Conservation (phyloP, 2,113 vertebrate genomes). For the Gymnogyps californianus region DNA sequence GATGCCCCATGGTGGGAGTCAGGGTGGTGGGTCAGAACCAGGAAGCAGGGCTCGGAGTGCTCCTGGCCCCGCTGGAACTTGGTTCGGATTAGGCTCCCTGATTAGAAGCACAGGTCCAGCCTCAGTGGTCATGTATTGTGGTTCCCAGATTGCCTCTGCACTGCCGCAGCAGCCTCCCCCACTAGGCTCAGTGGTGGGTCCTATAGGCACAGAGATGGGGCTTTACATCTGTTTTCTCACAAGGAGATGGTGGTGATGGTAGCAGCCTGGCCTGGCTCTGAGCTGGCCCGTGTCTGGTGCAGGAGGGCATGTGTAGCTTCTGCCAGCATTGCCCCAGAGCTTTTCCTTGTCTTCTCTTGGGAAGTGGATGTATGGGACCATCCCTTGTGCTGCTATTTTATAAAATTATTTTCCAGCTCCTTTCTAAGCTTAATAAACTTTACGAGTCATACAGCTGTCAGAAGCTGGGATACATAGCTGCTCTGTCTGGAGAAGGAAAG, state of each 20-base stretch:
- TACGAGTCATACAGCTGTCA: background rate
- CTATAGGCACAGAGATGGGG: background rate
- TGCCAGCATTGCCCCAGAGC: background rate
- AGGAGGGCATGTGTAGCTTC: rapidly evolving
- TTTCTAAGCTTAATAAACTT: background rate
- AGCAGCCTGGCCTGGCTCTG: background rate
- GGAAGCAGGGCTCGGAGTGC: background rate
- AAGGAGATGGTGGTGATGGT: background rate
- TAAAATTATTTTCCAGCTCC: background rate
- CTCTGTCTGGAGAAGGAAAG: background rate
- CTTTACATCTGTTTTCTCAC: background rate
- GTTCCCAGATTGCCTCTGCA: background rate
- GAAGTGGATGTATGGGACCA: background rate
- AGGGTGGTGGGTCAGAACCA: background rate
- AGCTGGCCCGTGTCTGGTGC: rapidly evolving
- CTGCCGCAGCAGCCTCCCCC: background rate
- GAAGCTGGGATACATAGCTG: background rate
- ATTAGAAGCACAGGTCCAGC: background rate
- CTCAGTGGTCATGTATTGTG: rapidly evolving
- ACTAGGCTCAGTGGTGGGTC: rapidly evolving
- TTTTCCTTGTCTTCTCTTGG: background rate
- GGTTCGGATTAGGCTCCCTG: background rate
- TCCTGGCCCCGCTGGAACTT: background rate
- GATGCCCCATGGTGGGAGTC: background rate
- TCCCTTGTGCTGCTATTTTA: background rate